Conservation (phyloP, 2,797 vertebrate genomes). For the Pyrrhura leucotis region DNA sequence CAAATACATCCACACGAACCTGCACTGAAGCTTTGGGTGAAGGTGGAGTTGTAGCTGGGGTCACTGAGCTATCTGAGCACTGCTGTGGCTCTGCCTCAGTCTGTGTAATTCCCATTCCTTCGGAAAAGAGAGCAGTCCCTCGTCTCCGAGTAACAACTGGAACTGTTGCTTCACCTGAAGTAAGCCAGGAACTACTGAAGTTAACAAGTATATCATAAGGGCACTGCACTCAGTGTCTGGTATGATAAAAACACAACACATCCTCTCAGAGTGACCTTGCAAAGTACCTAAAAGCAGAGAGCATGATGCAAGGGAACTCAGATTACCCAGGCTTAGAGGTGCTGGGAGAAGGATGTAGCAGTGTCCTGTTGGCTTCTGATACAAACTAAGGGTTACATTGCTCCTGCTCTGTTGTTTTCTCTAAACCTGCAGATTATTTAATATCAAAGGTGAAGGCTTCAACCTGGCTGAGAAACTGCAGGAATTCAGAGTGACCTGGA, state of each 20-base stretch:
- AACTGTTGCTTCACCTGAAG: not conserved
- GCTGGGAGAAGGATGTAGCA: not conserved
- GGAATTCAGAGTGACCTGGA: slow-evolving; percentile 68
- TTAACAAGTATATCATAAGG: not conserved
- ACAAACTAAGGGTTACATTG: not conserved
- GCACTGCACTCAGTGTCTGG: not conserved
- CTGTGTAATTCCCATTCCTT: not conserved
- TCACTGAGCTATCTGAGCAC: not conserved
- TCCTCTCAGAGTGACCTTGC: not conserved
- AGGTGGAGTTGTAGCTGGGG: not conserved
- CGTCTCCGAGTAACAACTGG: not conserved
- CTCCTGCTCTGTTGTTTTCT: slow-evolving; percentile 1
- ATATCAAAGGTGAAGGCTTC: slow-evolving; percentile 40
- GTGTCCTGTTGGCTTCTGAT: slow-evolving; percentile 34
- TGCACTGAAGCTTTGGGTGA: not conserved
- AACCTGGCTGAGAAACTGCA: slow-evolving; percentile 72
- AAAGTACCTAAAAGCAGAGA: not conserved
- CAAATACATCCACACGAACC: not conserved
- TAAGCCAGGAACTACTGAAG: not conserved
- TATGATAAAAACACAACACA: not conserved
- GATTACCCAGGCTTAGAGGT: not conserved
- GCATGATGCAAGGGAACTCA: not conserved
- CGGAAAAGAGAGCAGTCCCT: not conserved
- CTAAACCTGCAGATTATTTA: slow-evolving; percentile 61
- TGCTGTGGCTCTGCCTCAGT: not conserved